Percentiles rank a stretch among this genome's conserved stretches.
Conservation (phyloP, 1,140 invertebrate species). For the Drosophila kepulauana region DNA sequence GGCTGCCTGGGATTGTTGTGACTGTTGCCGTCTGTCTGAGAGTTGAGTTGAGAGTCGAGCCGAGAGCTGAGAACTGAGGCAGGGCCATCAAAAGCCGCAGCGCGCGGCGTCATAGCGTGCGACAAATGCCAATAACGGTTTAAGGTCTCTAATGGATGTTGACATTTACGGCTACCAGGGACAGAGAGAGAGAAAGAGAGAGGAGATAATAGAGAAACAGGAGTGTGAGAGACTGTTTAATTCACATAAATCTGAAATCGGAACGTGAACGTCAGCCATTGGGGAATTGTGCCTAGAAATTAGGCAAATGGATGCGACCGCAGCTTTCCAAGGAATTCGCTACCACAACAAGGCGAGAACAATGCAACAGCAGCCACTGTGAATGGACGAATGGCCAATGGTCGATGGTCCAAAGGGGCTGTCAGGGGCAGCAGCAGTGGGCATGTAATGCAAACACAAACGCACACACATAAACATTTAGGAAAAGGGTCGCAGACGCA, state of each 20-base stretch:
- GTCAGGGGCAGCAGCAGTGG: slow-evolving; percentile 40
- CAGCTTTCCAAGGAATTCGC: slow-evolving; percentile 74
- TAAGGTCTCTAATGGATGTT: slow-evolving; percentile 82
- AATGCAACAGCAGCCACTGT: slow-evolving; percentile 48
- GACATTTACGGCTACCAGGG: slow-evolving; percentile 80
- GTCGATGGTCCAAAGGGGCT: slow-evolving; percentile 33
- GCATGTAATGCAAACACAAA: slow-evolving; percentile 52
- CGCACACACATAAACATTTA: slow-evolving; percentile 71
- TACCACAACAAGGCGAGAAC: slow-evolving; percentile 58
- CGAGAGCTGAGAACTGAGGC: background rate
- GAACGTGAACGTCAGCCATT: slow-evolving; percentile 68
- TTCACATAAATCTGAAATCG: slow-evolving; percentile 81
- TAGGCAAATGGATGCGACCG: slow-evolving; percentile 73
- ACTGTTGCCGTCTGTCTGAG: slow-evolving; percentile 40
- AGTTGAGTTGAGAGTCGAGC: too few relatives aligned
- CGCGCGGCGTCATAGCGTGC: slow-evolving; percentile 75
- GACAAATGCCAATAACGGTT: slow-evolving; percentile 83
- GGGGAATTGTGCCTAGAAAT: slow-evolving; percentile 77
- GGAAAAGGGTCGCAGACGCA: slow-evolving; percentile 64
- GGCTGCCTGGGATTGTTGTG: slow-evolving; percentile 36
- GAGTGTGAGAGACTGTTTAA: slow-evolving; percentile 58
- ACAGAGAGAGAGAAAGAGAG: slow-evolving; percentile 16
- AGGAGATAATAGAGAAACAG: background rate
- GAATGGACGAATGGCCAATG: slow-evolving; percentile 47
- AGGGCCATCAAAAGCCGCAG: slow-evolving; percentile 20